Evolutionary conservation across 2,888 invertebrate species (phyloP), one percentile per base, ranked within the genome.

Genomic region (Melikaiella ostensackeni): DNA sequence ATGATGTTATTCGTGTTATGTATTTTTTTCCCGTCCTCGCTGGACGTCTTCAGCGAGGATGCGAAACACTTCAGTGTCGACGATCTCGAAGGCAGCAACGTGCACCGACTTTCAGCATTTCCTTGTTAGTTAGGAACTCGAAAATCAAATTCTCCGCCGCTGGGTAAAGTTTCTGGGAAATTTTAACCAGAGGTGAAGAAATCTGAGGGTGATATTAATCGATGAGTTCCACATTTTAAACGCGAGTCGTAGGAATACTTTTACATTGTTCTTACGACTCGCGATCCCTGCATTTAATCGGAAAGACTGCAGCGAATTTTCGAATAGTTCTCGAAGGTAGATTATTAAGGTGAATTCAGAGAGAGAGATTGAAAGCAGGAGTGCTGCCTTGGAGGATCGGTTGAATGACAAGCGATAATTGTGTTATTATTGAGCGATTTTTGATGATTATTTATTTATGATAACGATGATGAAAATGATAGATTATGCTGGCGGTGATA

Each of bases 391-490:
- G 62, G 76, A 62, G 77, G n/a, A 42, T 63, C 74, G 30, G 35
- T 66, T 76, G 27, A 42, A 75, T 79, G 76, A 81, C 78, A 61
- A 80, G 78, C 87, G 87, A 88, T 87, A 86, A 89, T 86, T 88
- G 83, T 85, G 87, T 87, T 88, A 87, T 88, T 88, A 85, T 85
- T 86, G 85, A 84, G 86, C 86, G 85, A 84, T 88, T 86, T 86
- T 86, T 84, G 82, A 87, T 86, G 80, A 85, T 84, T 90, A 90
- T 90, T 90, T 90, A 90, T 90, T 90, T 89, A 85, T 88, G 83
- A 86, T 83, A 81, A 84, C 85, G 87, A 84, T 82, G 82, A 83
- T 83, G 81, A 84, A 35, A 74, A 80, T 75, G 75, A 81, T 79
- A 79, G 80, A 76, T 62, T 75, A 61, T 64, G 75, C 64, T 66